Evolutionary conservation across 2,888 invertebrate species (phyloP), one percentile per base, ranked within the genome.

Genomic region (Drosophila ochracea): DNA sequence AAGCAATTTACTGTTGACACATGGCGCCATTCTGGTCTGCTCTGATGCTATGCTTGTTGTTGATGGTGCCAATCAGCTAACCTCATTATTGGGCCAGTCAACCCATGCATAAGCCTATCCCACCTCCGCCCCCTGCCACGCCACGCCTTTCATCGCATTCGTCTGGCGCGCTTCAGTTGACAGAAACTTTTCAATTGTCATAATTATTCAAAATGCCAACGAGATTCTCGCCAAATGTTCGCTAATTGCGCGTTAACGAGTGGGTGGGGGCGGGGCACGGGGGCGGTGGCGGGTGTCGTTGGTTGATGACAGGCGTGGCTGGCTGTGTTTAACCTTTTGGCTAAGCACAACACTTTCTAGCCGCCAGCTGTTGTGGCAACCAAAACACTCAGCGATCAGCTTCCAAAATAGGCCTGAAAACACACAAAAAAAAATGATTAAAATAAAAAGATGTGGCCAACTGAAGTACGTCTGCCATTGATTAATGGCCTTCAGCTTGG

Each of bases 121-220:
- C 7, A 16, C 16, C 2, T 16, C 7, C 47, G 0, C 0, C 4
- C 9, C 9, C 5, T 6, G 21, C 21, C 47, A 4, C 21, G 47
- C 47, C 25, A 16, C 21, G 47, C 47, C 25, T 47, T 47, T 16
- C 25, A 47, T 16, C 47, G 9, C 50, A 21, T 6, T 13, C 7
- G 13, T 11, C 35, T 16, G 13, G 4, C 25, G 13, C 49, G 50
- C 33, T 30, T 60, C 63, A 62, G 81, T 81, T 80, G 81, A 78
- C 83, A 76, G 76, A 69, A 78, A 86, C 79, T 89, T 84, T 86
- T 89, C 84, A 76, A 79, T 86, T 84, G 84, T 89, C 84, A 89
- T 87, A 89, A 85, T 85, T 85, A 87, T 87, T 87, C 89, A 85
- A 84, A 85, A 90, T 80, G 78, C 78, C 83, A 85, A 77, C 76